Conservation (phyloP, 2,113 vertebrate species). For the Pachypanchax playfairii region DNA sequence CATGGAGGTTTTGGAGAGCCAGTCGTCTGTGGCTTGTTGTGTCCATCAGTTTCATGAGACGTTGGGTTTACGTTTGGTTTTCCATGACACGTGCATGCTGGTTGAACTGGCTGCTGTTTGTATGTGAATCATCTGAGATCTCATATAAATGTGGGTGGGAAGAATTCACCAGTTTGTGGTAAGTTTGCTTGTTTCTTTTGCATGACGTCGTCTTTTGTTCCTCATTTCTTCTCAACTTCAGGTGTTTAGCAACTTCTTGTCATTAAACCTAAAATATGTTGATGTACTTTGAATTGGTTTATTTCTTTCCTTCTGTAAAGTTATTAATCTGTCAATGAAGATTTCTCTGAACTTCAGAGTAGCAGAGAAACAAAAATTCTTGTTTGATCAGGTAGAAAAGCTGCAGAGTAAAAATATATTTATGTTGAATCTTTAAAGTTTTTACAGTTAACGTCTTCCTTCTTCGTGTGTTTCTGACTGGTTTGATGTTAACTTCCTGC, state of each 20-base stretch:
- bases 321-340: neutral
- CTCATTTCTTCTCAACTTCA: constrained; percentile 23
- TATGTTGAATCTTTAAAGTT: neutral
- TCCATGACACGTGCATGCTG: constrained; percentile 86
- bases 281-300: constrained; percentile 29
- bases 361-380: neutral
- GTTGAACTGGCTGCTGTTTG: constrained; percentile 87
- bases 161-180: constrained; percentile 56
- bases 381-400: too few species aligned
- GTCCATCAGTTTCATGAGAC: constrained; percentile 40
- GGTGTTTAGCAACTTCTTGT: neutral
- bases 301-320: neutral
- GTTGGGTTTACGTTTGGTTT: constrained; percentile 35
- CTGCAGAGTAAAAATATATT: too few species aligned
- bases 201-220: constrained; percentile 34
- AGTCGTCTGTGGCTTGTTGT: constrained; percentile 52
- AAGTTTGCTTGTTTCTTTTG: constrained; percentile 74
- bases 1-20: neutral
- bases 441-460: too few species aligned
- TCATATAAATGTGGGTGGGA: constrained; percentile 48
- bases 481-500: neutral
- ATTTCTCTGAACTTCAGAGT: neutral
- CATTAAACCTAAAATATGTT: constrained; percentile 12
- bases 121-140: constrained; percentile 51
- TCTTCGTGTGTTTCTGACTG: neutral